Percentiles rank a stretch among this genome's conserved stretches.
Conservation (phyloP, 2,888 invertebrate genomes). For the Saturnia pavonia region DNA sequence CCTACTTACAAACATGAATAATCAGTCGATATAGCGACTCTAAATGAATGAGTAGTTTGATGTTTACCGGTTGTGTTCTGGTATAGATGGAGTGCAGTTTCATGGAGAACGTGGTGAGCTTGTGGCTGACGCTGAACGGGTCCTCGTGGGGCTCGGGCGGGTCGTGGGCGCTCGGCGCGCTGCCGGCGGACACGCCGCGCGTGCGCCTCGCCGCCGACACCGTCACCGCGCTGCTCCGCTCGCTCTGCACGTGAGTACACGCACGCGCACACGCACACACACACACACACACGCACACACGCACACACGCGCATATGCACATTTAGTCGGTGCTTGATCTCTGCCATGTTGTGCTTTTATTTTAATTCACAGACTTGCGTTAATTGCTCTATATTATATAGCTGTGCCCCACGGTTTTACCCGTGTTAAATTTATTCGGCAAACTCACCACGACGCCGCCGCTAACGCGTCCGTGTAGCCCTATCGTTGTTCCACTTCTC, state of each 20-base stretch:
- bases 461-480: no score
- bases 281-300: not conserved
- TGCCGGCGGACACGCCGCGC: conserved; percentile 73
- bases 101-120: conserved; percentile 91
- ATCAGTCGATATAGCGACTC: no score
- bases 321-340: no score
- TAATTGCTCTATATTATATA: no score
- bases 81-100: conserved; percentile 86
- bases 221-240: conserved; percentile 61
- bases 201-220: conserved; percentile 74
- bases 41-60: no score
- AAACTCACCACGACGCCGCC: no score
- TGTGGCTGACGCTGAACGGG: conserved; percentile 94
- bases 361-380: no score
- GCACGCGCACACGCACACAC: not conserved
- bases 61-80: conserved; percentile 23
- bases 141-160: conserved; percentile 68
- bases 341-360: no score
- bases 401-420: no score
- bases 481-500: no score
- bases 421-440: no score
- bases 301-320: not conserved
- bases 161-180: conserved; percentile 62
- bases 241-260: conserved; percentile 58
- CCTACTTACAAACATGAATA: no score